Evolutionary conservation across 1,140 invertebrate species (phyloP).

Genomic region (Arion vulgaris): DNA sequence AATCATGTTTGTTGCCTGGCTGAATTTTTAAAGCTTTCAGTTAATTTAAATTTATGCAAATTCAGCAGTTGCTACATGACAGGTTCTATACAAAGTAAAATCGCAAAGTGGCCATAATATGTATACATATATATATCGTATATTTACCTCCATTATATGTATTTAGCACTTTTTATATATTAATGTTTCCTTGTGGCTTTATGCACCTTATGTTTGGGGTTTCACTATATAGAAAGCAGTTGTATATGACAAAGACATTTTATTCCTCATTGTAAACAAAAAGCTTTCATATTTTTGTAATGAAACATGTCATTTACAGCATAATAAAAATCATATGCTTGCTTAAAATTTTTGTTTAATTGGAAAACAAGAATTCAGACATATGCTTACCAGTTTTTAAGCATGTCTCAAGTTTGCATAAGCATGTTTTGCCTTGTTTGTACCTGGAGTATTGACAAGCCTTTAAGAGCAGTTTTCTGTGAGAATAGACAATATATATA

Average conservation of each 20-base stretch:
- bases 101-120: not conserved
- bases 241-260: not conserved
- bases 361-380: not conserved
- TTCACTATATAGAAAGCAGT: not conserved
- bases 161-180: not conserved
- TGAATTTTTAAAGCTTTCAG: slow-evolving; percentile 2
- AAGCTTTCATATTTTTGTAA: not conserved
- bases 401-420: not conserved
- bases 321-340: not conserved
- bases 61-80: not conserved
- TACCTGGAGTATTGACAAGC: not conserved
- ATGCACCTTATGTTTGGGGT: not conserved
- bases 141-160: not conserved
- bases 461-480: not conserved
- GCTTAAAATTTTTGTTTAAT: not conserved
- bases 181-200: not conserved
- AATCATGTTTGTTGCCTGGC: slow-evolving; percentile 29
- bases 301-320: not conserved
- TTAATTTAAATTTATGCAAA: not conserved
- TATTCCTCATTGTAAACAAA: not conserved
- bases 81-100: not conserved
- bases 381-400: not conserved
- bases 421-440: slow-evolving; percentile 2
- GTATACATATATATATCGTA: not conserved
- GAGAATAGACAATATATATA: too few relatives aligned